Evolutionary conservation across 2,888 invertebrate genomes (phyloP).

Genomic region (Eilema depressum): DNA sequence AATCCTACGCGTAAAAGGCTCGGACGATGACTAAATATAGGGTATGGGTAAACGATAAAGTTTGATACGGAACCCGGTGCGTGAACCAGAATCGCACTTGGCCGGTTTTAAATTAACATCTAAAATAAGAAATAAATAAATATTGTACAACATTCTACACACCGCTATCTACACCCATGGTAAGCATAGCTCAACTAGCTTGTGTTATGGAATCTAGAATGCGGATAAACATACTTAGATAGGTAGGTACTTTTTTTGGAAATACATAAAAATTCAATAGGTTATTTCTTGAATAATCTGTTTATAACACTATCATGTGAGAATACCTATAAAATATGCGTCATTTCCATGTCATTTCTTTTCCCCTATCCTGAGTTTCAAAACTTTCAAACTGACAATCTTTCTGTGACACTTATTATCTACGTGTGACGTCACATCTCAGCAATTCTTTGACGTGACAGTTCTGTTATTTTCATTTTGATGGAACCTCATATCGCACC

Average conservation of each 20-base stretch:
- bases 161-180: too few species aligned
- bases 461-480: constrained; percentile 12
- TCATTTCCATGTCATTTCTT: too few species aligned
- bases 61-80: background rate
- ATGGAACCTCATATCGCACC: constrained; percentile 8
- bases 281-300: background rate
- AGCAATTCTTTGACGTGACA: constrained; percentile 10
- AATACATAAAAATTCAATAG: too few species aligned
- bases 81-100: background rate
- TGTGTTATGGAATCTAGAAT: too few species aligned
- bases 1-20: too few species aligned
- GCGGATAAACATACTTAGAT: too few species aligned
- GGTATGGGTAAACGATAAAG: too few species aligned
- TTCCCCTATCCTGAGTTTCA: background rate
- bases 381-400: background rate
- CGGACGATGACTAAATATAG: too few species aligned
- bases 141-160: too few species aligned
- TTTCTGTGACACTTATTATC: constrained; percentile 1
- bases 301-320: background rate
- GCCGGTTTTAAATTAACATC: background rate
- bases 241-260: too few species aligned
- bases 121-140: too few species aligned
- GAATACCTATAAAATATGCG: background rate
- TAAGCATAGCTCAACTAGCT: too few species aligned
- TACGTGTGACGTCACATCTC: background rate